Evolutionary conservation across 2,113 vertebrate genomes (phyloP).

Genomic region (Neolamprologus falcicula): DNA sequence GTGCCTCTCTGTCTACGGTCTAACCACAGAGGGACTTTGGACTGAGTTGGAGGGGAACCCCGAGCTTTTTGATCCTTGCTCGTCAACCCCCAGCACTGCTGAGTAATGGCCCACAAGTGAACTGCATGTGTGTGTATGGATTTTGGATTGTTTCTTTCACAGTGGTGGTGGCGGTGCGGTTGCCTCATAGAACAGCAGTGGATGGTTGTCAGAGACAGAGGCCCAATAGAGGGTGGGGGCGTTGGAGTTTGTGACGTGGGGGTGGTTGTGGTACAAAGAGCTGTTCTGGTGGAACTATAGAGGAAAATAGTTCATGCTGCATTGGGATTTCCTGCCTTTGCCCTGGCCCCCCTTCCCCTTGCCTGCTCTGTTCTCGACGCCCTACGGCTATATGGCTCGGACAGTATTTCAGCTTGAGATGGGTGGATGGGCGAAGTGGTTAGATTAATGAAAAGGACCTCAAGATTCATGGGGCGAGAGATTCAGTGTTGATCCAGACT

Average conservation of each 20-base stretch:
- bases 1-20: constrained; percentile 67
- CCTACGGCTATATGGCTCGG: constrained; percentile 22
- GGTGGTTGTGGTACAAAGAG: constrained; percentile 57
- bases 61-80: constrained; percentile 61
- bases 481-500: constrained; percentile 21
- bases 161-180: constrained; percentile 32
- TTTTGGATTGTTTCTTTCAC: constrained; percentile 51
- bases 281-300: constrained; percentile 63
- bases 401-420: constrained; percentile 19
- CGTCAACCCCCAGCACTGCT: constrained; percentile 45
- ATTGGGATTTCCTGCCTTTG: constrained; percentile 73
- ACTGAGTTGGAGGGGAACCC: constrained; percentile 63
- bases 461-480: background rate
- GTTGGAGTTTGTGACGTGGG: background rate
- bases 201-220: constrained; percentile 53
- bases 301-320: constrained; percentile 71
- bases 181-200: constrained; percentile 28
- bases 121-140: constrained; percentile 28
- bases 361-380: constrained; percentile 18
- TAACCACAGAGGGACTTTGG: constrained; percentile 63
- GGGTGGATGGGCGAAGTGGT: constrained; percentile 4
- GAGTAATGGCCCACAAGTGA: constrained; percentile 53
- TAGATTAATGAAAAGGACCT: background rate
- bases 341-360: constrained; percentile 12
- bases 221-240: constrained; percentile 45